Conservation (phyloP, 2,888 invertebrate species). For the Sicus ferrugineus region DNA sequence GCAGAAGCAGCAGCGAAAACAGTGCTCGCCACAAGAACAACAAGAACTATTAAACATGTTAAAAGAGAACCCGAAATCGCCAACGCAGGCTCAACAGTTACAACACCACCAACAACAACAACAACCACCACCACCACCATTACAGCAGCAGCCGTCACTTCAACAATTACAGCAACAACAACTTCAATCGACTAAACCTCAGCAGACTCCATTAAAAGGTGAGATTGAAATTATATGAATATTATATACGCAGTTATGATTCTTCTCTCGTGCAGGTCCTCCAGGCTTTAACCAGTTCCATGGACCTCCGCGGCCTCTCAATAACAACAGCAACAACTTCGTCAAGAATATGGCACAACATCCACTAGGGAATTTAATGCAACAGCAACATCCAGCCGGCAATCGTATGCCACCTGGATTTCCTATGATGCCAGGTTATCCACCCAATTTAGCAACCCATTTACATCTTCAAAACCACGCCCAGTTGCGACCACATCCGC, state of each 20-base stretch:
- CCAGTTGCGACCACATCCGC: slow-evolving; percentile 57
- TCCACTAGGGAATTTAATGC: slow-evolving; percentile 44
- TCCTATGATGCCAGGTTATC: slow-evolving; percentile 50
- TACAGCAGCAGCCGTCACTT: slow-evolving; percentile 61
- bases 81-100: slow-evolving; percentile 51
- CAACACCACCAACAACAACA: slow-evolving; percentile 53
- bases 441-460: slow-evolving; percentile 51
- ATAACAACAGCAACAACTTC: slow-evolving; percentile 50
- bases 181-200: slow-evolving; percentile 49
- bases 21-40: slow-evolving; percentile 46
- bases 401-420: slow-evolving; percentile 61
- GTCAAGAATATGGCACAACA: slow-evolving; percentile 48
- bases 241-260: background rate
- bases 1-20: slow-evolving; percentile 50
- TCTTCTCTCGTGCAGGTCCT: slow-evolving; percentile 43
- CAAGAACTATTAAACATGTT: slow-evolving; percentile 43
- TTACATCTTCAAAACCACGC: slow-evolving; percentile 51
- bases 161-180: slow-evolving; percentile 50
- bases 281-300: slow-evolving; percentile 52
- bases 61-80: slow-evolving; percentile 45
- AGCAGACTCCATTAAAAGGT: slow-evolving; percentile 54
- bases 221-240: slow-evolving; percentile 10
- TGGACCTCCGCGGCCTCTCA: slow-evolving; percentile 48
- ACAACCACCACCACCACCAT: too few relatives aligned
- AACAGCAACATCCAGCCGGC: slow-evolving; percentile 42